Percentiles rank a stretch among this genome's conserved stretches.
These are phyloP conservation scores for Elachura formosa DNA, from an alignment of 2,113 vertebrate species.

Conservation along the genomic window DNA sequence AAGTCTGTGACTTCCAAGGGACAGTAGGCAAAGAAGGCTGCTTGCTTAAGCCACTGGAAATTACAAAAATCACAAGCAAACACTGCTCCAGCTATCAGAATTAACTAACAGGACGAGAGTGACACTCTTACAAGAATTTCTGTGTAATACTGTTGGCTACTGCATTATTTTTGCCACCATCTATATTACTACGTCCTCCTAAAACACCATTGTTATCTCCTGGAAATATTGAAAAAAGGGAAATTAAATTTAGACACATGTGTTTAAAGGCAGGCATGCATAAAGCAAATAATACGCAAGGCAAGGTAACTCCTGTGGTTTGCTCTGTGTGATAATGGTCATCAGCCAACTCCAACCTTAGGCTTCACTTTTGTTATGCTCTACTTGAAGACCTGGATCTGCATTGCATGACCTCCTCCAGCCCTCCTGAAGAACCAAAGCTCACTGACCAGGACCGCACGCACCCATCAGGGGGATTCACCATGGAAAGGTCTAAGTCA, in stretches of 20 bases:
- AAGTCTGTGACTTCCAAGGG: neutral
- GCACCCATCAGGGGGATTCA: neutral
- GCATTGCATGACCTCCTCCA: neutral
- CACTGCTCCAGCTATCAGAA: neutral
- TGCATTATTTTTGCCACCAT: neutral
- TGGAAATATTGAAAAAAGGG: neutral
- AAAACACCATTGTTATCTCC: neutral
- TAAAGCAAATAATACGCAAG: neutral
- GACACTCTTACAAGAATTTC: neutral
- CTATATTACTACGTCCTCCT: neutral
- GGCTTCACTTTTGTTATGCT: neutral
- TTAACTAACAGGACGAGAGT: neutral
- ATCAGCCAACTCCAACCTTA: neutral
- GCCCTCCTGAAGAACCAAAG: neutral
- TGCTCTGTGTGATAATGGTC: neutral
- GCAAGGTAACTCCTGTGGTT: neutral
- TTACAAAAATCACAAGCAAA: neutral
- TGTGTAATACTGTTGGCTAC: neutral
- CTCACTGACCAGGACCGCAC: neutral
- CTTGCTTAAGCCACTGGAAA: neutral
- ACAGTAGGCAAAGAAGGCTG: neutral
- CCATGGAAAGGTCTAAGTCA: accelerated
- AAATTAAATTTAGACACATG: neutral
- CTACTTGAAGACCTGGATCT: neutral
- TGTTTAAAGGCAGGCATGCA: neutral